These are phyloP conservation scores for Nomada goodeniana DNA, from an alignment of 2,888 invertebrate genomes.

Conservation along the genomic window DNA sequence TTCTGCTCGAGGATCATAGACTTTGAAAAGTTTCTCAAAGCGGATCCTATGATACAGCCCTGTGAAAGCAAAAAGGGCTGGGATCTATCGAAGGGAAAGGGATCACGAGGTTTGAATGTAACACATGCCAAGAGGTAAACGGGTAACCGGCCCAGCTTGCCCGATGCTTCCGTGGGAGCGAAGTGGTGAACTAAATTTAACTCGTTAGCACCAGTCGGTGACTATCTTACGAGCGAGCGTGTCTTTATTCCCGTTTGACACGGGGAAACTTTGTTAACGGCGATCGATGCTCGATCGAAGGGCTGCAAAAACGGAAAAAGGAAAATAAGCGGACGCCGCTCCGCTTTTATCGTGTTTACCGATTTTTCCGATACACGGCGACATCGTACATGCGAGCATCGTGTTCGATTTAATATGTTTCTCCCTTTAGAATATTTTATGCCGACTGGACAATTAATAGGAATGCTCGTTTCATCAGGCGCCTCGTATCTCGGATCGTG, in stretches of 20 bases:
- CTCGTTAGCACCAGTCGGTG: conserved; percentile 63
- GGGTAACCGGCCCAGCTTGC: conserved; percentile 53
- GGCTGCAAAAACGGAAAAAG: too few relatives aligned
- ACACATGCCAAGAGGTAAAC: conserved; percentile 30
- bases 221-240: conserved; percentile 47
- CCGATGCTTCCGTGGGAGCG: conserved; percentile 57
- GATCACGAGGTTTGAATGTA: neutral
- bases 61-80: neutral
- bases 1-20: neutral
- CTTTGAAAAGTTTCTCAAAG: neutral
- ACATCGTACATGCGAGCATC: too few relatives aligned
- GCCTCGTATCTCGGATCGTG: neutral
- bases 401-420: too few relatives aligned
- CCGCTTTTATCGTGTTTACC: neutral
- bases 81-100: conserved; percentile 4
- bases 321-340: neutral
- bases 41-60: too few relatives aligned
- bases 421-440: neutral
- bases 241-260: conserved; percentile 36
- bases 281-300: conserved; percentile 26
- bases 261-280: conserved; percentile 24
- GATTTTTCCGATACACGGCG: neutral
- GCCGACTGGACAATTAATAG: neutral
- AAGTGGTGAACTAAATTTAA: conserved; percentile 66
- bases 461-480: neutral